phyloP scores from a whole-genome alignment of 2,888 invertebrate species.

The Conchocele bisecta region DNA sequence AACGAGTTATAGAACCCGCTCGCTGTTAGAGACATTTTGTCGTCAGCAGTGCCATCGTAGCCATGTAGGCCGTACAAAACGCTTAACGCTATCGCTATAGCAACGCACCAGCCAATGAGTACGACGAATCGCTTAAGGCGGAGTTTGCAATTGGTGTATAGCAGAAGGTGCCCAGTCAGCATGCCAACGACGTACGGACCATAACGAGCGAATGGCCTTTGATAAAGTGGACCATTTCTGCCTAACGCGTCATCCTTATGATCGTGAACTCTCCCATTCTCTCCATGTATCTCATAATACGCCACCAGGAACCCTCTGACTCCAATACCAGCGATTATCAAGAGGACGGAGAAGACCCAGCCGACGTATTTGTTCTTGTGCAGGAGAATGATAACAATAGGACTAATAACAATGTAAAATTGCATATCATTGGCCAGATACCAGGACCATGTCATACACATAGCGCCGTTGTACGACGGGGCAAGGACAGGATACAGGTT shows the following conservation, averaged over 20 bases:
- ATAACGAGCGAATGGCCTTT: conserved; percentile 82
- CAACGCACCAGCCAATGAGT: conserved; percentile 70
- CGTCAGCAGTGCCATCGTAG: conserved; percentile 62
- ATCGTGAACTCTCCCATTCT: conserved; percentile 3
- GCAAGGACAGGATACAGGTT: conserved; percentile 69
- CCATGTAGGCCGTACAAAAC: conserved; percentile 77
- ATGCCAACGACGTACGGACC: conserved; percentile 83
- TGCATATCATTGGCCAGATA: conserved; percentile 65
- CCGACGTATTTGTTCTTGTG: conserved; percentile 23
- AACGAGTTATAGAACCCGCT: conserved; percentile 81
- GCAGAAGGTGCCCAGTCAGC: conserved; percentile 80
- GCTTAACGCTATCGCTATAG: conserved; percentile 61
- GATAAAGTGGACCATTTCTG: conserved; percentile 73
- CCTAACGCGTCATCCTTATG: conserved; percentile 43
- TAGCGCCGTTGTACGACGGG: conserved; percentile 31
- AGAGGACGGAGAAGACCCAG: not conserved
- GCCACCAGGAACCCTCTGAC: conserved; percentile 8
- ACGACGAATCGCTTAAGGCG: conserved; percentile 51
- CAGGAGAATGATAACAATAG: conserved; percentile 44
- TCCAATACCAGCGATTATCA: conserved; percentile 21
- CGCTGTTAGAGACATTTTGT: conserved; percentile 53
- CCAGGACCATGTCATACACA: conserved; percentile 72
- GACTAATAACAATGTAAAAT: conserved; percentile 67
- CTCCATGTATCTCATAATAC: conserved; percentile 28
- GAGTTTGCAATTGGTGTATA: conserved; percentile 59